These are phyloP conservation scores for Telmatochromis brachygnathus DNA, from an alignment of 2,113 vertebrate genomes.

Conservation along the genomic window DNA sequence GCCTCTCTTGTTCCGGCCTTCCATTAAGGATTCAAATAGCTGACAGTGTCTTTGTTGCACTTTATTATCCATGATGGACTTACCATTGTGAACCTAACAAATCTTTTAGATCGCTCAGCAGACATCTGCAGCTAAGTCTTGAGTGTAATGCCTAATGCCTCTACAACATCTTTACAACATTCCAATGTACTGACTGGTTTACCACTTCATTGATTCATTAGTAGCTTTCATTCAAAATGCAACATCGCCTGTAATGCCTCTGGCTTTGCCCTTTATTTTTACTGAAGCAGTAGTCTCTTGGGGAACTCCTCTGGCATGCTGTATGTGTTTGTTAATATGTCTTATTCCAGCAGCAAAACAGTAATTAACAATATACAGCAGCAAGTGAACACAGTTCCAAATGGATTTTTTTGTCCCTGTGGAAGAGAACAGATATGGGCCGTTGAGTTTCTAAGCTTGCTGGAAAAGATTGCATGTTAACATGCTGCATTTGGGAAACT, in stretches of 20 bases:
- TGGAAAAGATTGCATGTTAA: background rate
- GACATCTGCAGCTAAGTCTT: background rate
- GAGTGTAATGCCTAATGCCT: background rate
- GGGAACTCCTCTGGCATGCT: background rate
- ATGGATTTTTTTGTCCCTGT: background rate
- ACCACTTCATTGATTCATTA: background rate
- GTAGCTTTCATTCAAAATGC: background rate
- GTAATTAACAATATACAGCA: background rate
- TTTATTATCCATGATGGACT: background rate
- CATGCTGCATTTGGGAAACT: background rate
- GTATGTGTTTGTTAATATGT: background rate
- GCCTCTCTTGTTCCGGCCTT: background rate
- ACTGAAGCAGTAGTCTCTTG: background rate
- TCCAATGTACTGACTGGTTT: background rate
- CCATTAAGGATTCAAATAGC: background rate
- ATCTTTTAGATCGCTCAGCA: background rate
- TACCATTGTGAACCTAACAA: background rate
- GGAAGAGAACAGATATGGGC: background rate
- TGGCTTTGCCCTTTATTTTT: background rate
- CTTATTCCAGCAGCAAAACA: background rate
- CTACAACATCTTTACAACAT: background rate
- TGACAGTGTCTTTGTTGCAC: background rate
- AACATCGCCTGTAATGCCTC: background rate
- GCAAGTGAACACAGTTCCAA: background rate
- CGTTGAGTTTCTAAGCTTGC: background rate